Percentiles rank a stretch among this genome's conserved stretches.
phyloP scores from a whole-genome alignment of 2,113 vertebrate genomes.

The Scartelaos histophorus region DNA sequence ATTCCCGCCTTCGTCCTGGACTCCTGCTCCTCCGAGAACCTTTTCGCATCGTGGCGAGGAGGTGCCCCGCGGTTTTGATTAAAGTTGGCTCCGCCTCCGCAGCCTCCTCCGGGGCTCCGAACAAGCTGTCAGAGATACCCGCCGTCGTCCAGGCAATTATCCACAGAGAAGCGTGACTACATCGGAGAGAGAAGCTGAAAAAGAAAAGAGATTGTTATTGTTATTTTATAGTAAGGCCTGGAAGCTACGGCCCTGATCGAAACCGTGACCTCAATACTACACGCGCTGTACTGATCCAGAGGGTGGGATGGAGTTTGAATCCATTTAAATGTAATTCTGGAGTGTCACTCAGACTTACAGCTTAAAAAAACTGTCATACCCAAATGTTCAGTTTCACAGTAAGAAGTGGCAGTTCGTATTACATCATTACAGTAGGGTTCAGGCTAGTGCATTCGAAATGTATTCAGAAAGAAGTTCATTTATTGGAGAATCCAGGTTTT shows the following conservation, averaged over 20 bases:
- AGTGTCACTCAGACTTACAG: constrained; percentile 35
- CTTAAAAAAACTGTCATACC: constrained; percentile 31
- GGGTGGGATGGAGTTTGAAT: constrained; percentile 39
- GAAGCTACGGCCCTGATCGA: constrained; percentile 30
- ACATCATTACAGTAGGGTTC: constrained; percentile 3
- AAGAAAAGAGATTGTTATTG: neutral
- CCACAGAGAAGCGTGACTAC: constrained; percentile 31
- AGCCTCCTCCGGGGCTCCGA: constrained; percentile 23
- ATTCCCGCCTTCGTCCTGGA: constrained; percentile 39
- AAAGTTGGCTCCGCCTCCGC: constrained; percentile 44
- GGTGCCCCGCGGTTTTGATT: constrained; percentile 57
- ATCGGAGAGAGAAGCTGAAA: constrained; percentile 13
- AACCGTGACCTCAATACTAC: constrained; percentile 43
- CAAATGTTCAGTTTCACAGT: neutral
- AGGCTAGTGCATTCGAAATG: neutral
- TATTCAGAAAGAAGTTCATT: neutral
- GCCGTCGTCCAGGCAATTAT: constrained; percentile 24
- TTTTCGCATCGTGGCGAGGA: constrained; percentile 27
- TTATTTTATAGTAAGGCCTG: constrained; percentile 18
- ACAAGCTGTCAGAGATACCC: constrained; percentile 32
- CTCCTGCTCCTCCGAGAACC: constrained; percentile 50
- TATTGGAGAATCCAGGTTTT: neutral
- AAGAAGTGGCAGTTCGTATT: neutral
- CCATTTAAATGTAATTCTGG: constrained; percentile 35
- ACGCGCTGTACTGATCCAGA: constrained; percentile 23